Conservation (phyloP, 2,797 vertebrate genomes). For the Bradypus variegatus region DNA sequence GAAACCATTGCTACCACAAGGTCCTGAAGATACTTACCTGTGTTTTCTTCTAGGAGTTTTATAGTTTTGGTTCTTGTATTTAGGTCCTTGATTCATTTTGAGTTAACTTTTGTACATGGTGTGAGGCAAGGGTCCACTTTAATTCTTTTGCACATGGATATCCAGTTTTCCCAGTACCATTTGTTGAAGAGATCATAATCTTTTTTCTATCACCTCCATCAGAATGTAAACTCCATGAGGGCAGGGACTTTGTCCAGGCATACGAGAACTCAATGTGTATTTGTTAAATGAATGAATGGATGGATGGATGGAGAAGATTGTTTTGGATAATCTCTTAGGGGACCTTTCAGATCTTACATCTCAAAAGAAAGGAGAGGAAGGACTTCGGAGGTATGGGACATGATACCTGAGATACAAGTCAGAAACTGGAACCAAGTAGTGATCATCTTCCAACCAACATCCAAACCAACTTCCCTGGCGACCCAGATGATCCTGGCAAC, state of each 20-base stretch:
- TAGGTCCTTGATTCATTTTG: too few relatives aligned
- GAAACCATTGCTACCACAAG: too few relatives aligned
- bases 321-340: neutral
- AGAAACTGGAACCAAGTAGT: neutral
- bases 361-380: neutral
- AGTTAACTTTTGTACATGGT: too few relatives aligned
- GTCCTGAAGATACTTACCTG: too few relatives aligned
- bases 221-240: neutral
- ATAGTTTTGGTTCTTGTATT: too few relatives aligned
- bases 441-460: neutral
- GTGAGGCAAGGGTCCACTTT: too few relatives aligned
- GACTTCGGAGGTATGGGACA: neutral
- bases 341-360: neutral
- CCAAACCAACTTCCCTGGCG: neutral
- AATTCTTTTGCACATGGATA: too few relatives aligned
- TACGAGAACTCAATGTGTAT: neutral
- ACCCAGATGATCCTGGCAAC: neutral
- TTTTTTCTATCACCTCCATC: rapidly evolving
- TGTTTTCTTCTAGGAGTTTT: too few relatives aligned
- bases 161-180: too few relatives aligned
- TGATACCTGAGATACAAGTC: neutral
- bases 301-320: neutral
- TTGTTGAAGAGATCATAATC: neutral
- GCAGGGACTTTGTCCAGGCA: neutral
- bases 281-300: neutral